Evolutionary conservation across 1,140 invertebrate species (phyloP).

Genomic region (Bathynomus jamesi): DNA sequence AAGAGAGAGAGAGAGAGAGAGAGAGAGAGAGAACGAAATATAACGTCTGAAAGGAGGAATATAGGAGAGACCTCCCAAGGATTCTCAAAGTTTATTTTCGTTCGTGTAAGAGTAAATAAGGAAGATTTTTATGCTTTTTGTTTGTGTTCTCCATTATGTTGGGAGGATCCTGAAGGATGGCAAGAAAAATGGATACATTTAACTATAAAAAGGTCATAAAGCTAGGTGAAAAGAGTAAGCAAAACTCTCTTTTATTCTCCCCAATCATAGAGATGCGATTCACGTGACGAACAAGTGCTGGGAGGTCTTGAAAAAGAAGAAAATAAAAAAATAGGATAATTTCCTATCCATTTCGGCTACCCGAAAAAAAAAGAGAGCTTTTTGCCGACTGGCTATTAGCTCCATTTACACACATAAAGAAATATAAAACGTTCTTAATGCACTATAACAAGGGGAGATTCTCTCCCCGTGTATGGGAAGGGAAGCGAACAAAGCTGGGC

Average conservation of each 20-base stretch:
- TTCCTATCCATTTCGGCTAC: slow-evolving; percentile 27
- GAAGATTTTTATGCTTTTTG: background rate
- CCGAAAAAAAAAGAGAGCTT: slow-evolving; percentile 16
- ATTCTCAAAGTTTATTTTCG: too few species aligned
- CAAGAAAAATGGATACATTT: background rate
- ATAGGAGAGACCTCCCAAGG: too few species aligned
- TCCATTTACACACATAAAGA: slow-evolving; percentile 36
- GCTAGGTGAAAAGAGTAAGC: too few species aligned
- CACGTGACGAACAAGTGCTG: too few species aligned
- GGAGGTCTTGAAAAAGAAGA: slow-evolving; percentile 18
- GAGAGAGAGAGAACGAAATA: too few species aligned
- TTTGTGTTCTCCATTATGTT: background rate
- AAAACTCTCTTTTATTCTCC: too few species aligned
- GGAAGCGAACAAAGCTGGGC: background rate
- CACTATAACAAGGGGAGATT: slow-evolving; percentile 25
- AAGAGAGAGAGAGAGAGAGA: too few species aligned
- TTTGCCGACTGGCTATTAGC: slow-evolving; percentile 33
- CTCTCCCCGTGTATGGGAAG: background rate
- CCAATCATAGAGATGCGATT: too few species aligned
- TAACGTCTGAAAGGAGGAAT: too few species aligned
- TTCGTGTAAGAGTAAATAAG: too few species aligned
- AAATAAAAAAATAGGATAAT: slow-evolving; percentile 31
- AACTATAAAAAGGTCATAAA: background rate
- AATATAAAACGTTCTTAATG: slow-evolving; percentile 36
- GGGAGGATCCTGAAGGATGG: background rate